A percentile compares a stretch with the other conserved stretches of the same genome.
Evolutionary conservation across 2,888 invertebrate genomes (phyloP).

Genomic region (Conomelus anceps): DNA sequence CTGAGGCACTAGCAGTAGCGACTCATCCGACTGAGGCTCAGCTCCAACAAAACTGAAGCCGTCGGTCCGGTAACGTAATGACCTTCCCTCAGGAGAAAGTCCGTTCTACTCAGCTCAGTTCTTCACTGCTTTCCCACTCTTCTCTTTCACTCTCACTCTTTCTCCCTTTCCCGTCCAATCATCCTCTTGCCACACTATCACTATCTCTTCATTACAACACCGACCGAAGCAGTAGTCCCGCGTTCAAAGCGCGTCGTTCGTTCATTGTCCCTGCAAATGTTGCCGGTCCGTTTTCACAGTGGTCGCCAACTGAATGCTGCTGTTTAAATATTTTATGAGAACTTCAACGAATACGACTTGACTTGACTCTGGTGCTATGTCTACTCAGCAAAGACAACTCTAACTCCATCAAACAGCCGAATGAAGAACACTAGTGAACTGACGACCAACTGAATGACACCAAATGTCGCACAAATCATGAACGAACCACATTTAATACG

Average conservation of each 20-base stretch:
- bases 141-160: no score
- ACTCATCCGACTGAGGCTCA: neutral
- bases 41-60: neutral
- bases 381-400: neutral
- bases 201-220: neutral
- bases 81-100: neutral
- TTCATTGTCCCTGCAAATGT: neutral
- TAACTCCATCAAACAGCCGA: neutral
- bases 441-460: neutral
- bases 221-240: neutral
- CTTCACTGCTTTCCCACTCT: no score
- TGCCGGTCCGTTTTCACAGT: neutral
- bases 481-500: neutral
- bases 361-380: neutral
- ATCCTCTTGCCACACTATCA: neutral
- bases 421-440: neutral
- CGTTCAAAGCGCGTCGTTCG: neutral
- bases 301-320: neutral
- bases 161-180: neutral
- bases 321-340: neutral
- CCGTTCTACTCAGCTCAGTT: neutral
- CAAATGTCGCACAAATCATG: neutral
- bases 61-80: neutral
- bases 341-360: neutral
- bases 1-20: neutral